These are phyloP conservation scores for Oligia strigilis DNA, from an alignment of 2,888 invertebrate species.

Conservation along the genomic window DNA sequence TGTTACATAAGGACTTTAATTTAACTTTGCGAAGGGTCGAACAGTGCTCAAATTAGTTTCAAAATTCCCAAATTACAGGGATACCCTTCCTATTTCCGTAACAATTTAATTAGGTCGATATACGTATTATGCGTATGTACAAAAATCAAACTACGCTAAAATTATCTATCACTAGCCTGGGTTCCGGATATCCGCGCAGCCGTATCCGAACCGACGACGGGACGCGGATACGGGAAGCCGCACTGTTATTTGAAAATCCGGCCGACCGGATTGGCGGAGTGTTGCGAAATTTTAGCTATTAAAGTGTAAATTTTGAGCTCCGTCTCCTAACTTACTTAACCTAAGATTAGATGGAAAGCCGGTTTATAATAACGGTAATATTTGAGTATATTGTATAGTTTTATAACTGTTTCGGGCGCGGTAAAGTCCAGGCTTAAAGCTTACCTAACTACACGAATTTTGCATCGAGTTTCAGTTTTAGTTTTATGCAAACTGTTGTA, in stretches of 20 bases:
- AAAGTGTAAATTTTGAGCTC: slow-evolving; percentile 66
- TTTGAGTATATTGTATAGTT: slow-evolving; percentile 59
- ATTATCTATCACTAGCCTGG: slow-evolving; percentile 40
- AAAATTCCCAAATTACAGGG: slow-evolving; percentile 22
- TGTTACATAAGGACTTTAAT: slow-evolving; percentile 22
- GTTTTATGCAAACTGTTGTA: slow-evolving; percentile 38
- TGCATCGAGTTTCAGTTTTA: slow-evolving; percentile 35
- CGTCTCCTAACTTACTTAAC: slow-evolving; percentile 57
- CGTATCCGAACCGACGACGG: slow-evolving; percentile 51
- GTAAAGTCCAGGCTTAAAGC: slow-evolving; percentile 36
- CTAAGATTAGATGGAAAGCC: slow-evolving; percentile 54
- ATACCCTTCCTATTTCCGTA: slow-evolving; percentile 10
- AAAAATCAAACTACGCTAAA: slow-evolving; percentile 43
- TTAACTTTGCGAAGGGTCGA: slow-evolving; percentile 29
- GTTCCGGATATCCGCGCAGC: slow-evolving; percentile 59
- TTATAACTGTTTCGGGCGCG: slow-evolving; percentile 47
- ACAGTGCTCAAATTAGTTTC: slow-evolving; percentile 36
- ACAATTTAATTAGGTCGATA: slow-evolving; percentile 29
- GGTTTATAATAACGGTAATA: slow-evolving; percentile 56
- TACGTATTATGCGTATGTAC: slow-evolving; percentile 24
- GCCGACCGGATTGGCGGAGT: slow-evolving; percentile 49
- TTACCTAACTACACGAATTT: slow-evolving; percentile 35
- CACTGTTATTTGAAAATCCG: slow-evolving; percentile 55
- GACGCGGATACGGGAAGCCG: slow-evolving; percentile 54
- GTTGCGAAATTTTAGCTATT: slow-evolving; percentile 64